These are phyloP conservation scores for Campoplex nolae DNA, from an alignment of 2,888 invertebrate genomes.

Conservation along the genomic window DNA sequence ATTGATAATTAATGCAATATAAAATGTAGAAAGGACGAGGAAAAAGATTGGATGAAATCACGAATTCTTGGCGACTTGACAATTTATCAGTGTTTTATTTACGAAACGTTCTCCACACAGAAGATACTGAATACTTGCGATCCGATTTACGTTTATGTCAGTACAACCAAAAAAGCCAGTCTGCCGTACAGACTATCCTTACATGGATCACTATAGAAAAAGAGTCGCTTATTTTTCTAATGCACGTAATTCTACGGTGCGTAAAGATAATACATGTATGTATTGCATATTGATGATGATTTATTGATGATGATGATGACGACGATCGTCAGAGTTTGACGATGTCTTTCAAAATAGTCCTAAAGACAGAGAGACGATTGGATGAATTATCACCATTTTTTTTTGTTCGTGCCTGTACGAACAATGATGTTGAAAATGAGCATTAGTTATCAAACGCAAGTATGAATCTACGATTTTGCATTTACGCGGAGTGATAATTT, in stretches of 20 bases:
- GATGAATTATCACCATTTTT: background rate
- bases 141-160: conserved; percentile 65
- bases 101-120: conserved; percentile 80
- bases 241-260: conserved; percentile 73
- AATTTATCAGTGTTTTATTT: conserved; percentile 78
- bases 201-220: conserved; percentile 73
- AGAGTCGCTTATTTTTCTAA: conserved; percentile 75
- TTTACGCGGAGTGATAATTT: background rate
- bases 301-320: conserved; percentile 66
- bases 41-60: conserved; percentile 26
- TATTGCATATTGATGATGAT: conserved; percentile 62
- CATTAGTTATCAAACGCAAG: background rate
- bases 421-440: background rate
- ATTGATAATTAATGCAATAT: too few relatives aligned
- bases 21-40: too few relatives aligned
- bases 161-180: conserved; percentile 63
- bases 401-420: background rate
- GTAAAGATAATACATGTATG: conserved; percentile 58
- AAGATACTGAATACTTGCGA: conserved; percentile 75
- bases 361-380: conserved; percentile 2
- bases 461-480: background rate
- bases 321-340: conserved; percentile 34
- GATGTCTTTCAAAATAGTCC: conserved; percentile 4
- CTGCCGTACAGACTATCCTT: conserved; percentile 45
- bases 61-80: conserved; percentile 24